Evolutionary conservation across 2,113 vertebrate genomes (phyloP), one percentile per base, ranked within the genome.

Genomic region (Columba livia): DNA sequence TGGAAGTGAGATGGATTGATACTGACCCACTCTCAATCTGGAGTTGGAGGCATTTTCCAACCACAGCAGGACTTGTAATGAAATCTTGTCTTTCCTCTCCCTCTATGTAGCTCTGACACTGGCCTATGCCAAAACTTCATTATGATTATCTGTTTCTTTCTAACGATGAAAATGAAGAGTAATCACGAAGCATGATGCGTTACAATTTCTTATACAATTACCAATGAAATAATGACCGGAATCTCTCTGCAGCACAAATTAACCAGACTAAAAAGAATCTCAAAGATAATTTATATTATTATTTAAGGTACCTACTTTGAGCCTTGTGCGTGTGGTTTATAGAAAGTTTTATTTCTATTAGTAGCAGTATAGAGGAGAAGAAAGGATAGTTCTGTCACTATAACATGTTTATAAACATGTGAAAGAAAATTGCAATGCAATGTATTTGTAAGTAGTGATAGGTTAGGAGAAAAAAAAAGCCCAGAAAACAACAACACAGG

Each of bases 111-210:
- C 26, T 88, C 47, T 88, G 58, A 62, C 48, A 62, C 26, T 83
- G 38, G 17, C 9, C 34, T 83, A 51, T 4, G 15, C 11, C 51
- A 88, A 47, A 93, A 53, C n/a, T 79, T 89, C 25, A 64, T 89
- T 91, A 84, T 48, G 34, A 31, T 64, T 85, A 82, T 72, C 40
- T 58, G 17, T 83, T 85, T 91, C 53, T 85, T 74, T 91, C 44
- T 93, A 94, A 96, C 71, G 23, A 90, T 42, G 42, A 91, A 89
- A 89, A 85, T 66, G 8, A 91, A 88, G 58, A 88, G 48, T 90
- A 91, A 95, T 73, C 26, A 44, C 36, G 15, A 89, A 85, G 34
- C 54, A 73, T 54, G 50, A 51, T 64, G 74, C 48, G 72, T 75
- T 79, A 71, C 9, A 58, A 64, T 81, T 91, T 73, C 66, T 85